Evolutionary conservation across 1,140 invertebrate genomes (phyloP).

Genomic region (Hylaeus volcanicus): DNA sequence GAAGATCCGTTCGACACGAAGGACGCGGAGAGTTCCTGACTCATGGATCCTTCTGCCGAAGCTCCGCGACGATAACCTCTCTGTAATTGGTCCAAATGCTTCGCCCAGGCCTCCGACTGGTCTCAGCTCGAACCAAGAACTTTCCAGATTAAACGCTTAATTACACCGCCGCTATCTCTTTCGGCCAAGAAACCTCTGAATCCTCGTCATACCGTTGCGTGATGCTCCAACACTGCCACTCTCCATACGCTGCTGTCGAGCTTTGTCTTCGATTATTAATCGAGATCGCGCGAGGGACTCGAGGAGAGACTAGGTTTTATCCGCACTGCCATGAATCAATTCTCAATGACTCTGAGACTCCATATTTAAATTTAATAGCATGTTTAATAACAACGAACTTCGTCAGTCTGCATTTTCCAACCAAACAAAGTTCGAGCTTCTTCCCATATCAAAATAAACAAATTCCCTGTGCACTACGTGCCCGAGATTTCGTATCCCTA

Average conservation of each 20-base stretch:
- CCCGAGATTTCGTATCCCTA: too few species aligned
- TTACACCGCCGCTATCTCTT: conserved; percentile 62
- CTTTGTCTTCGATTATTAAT: not conserved
- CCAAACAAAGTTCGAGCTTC: too few species aligned
- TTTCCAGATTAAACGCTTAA: conserved; percentile 73
- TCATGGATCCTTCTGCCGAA: conserved; percentile 59
- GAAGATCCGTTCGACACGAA: conserved; percentile 55
- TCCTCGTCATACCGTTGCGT: conserved; percentile 35
- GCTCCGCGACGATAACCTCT: conserved; percentile 67
- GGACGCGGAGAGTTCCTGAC: conserved; percentile 58
- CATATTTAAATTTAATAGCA: too few species aligned
- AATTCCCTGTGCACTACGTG: too few species aligned
- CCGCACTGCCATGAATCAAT: too few species aligned
- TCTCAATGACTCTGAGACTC: too few species aligned
- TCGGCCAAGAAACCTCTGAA: conserved; percentile 35
- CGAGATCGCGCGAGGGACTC: too few species aligned
- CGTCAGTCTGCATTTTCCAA: too few species aligned
- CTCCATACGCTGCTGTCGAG: not conserved
- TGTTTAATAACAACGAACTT: too few species aligned
- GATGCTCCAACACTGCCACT: not conserved
- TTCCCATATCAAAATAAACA: too few species aligned
- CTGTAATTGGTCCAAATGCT: conserved; percentile 69
- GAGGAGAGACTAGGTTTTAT: too few species aligned
- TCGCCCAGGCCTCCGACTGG: conserved; percentile 35
- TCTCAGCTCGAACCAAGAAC: conserved; percentile 58